Evolutionary conservation across 2,888 invertebrate species (phyloP), one percentile per base, ranked within the genome.

Genomic region (Embidobia sp.): DNA sequence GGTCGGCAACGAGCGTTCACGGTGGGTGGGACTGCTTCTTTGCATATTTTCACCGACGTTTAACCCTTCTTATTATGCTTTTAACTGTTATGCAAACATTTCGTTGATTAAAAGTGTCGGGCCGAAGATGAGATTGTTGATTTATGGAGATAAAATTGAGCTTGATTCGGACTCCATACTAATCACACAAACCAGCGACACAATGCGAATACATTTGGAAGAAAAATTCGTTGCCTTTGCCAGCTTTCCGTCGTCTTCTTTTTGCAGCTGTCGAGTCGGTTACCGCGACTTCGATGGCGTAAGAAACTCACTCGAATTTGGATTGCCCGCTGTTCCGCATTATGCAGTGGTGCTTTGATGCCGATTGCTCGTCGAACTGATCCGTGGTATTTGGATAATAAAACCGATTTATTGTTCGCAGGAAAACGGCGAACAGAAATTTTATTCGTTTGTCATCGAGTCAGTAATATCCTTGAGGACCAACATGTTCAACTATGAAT

Each of bases 41-140:
- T 83, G 80, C 80, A 81, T 83, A 82, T 81, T 83, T 84, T 77
- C 79, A 59, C 78, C 51, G 57, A 69, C 78, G 80, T 81, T 82
- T 80, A 69, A 73, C 63, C 63, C 49, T 75, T 66, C 66, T 63
- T 64, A 64, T 72, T 72, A 72, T 72, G 49, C 40, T 46, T 57
- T 55, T 64, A 64, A 72, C 70, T 63, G 70, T 72, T 72, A 64
- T 64, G 63, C 63, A 72, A 72, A 72, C 72, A 64, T 72, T 72
- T 64, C 72, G 55, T 64, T 57, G 57, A 73, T 73, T 73, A 73
- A 73, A 73, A 73, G 48, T 64, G 73, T 73, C 63, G 48, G 22
- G 46, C 15, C 27, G 31, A 37, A 55, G 53, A 72, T 72, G 72
- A 55, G 72, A 72, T 64, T 72, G 73, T 73, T 73, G 64, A 73